Conservation (phyloP, 2,113 vertebrate species). For the Glaucidium brasilianum region DNA sequence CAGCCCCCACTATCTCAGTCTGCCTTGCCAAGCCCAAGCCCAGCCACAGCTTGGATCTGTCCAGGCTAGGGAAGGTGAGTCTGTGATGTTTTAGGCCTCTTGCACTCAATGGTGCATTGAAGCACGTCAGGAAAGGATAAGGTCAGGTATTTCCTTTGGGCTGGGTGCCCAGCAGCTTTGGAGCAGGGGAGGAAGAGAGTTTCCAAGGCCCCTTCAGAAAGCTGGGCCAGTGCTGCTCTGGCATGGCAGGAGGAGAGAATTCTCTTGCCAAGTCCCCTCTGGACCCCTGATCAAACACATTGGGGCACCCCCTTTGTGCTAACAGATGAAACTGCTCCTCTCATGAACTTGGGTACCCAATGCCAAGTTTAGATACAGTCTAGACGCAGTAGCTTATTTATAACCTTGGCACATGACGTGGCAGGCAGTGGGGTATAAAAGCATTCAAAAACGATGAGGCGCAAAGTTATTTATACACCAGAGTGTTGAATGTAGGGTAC, state of each 20-base stretch:
- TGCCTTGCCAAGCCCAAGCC: not conserved
- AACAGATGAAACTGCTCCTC: not conserved
- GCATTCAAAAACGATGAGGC: constrained; percentile 2
- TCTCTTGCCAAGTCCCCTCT: not conserved
- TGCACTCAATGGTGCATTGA: constrained; percentile 47
- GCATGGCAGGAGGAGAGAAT: not conserved
- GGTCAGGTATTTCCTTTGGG: constrained; percentile 64
- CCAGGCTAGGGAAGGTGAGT: not conserved
- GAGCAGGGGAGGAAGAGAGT: not conserved
- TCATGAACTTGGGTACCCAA: not conserved
- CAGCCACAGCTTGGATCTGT: not conserved
- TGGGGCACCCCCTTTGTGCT: not conserved
- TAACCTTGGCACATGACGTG: constrained; percentile 27
- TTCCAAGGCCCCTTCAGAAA: constrained; percentile 5
- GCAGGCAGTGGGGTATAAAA: constrained; percentile 58
- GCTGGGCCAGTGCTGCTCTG: not conserved
- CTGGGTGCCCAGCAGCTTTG: constrained; percentile 10
- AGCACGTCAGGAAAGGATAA: constrained; percentile 43
- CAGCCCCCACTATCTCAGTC: rapidly evolving
- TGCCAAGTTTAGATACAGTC: constrained; percentile 55
- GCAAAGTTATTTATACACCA: constrained; percentile 11
- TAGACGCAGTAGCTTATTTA: constrained; percentile 65
- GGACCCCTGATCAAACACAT: not conserved
- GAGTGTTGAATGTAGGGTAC: not conserved
- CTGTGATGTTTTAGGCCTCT: not conserved